These are phyloP conservation scores for Cydia splendana DNA, from an alignment of 1,140 invertebrate species.

Conservation along the genomic window DNA sequence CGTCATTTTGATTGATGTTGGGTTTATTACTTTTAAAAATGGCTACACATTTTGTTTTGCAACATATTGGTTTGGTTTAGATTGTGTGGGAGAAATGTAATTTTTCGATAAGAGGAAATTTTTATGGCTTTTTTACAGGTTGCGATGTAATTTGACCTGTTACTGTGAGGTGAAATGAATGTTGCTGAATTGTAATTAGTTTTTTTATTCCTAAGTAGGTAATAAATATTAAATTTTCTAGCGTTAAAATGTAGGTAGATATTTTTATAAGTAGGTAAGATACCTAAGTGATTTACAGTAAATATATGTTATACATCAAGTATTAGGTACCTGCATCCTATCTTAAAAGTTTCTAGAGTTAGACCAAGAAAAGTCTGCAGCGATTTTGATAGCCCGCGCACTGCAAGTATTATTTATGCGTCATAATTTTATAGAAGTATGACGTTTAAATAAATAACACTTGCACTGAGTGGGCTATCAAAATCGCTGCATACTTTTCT, in stretches of 20 bases:
- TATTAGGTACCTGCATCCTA: too few species aligned
- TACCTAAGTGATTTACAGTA: too few species aligned
- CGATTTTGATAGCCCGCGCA: too few species aligned
- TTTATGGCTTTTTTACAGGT: background rate
- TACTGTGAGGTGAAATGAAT: slow-evolving; percentile 1
- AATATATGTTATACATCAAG: too few species aligned
- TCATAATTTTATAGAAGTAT: too few species aligned
- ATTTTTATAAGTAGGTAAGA: too few species aligned
- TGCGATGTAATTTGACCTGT: background rate
- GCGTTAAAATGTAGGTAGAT: background rate
- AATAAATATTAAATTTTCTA: background rate
- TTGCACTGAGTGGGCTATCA: too few species aligned
- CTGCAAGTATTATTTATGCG: too few species aligned
- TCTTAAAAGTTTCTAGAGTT: too few species aligned
- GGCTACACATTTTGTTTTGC: slow-evolving; percentile 19
- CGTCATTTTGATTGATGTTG: slow-evolving; percentile 43
- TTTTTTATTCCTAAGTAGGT: background rate
- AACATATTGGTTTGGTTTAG: background rate
- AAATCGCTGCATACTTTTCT: too few species aligned
- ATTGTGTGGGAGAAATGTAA: background rate
- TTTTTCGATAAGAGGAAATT: background rate
- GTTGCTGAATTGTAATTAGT: slow-evolving; percentile 3
- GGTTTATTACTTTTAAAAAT: slow-evolving; percentile 21
- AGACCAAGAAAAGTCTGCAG: too few species aligned
- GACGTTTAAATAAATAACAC: too few species aligned